Evolutionary conservation across 2,888 invertebrate species (phyloP).

Genomic region (Drosophila yooni): DNA sequence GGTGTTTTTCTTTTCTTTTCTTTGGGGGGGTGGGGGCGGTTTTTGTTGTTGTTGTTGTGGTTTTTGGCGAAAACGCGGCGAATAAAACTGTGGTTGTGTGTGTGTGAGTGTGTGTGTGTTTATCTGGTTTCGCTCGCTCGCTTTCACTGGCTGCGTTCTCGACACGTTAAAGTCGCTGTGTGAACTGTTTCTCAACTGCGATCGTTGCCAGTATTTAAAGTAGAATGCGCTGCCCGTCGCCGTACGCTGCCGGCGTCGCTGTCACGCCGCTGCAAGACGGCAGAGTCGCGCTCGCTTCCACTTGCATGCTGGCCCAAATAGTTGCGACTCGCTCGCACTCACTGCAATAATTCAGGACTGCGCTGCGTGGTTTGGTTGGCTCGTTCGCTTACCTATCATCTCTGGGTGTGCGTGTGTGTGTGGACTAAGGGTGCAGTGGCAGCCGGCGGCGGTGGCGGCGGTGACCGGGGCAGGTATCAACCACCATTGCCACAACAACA

Average conservation of each 20-base stretch:
- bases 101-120: constrained; percentile 2
- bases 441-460: constrained; percentile 45
- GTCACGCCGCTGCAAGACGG: constrained; percentile 47
- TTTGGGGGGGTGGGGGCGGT: background rate
- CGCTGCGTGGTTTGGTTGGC: constrained; percentile 76
- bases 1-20: background rate
- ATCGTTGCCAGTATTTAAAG: constrained; percentile 85
- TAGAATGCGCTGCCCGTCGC: constrained; percentile 72
- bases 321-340: constrained; percentile 46
- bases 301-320: background rate
- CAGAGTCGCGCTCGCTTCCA: constrained; percentile 32
- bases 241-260: constrained; percentile 46
- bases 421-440: constrained; percentile 76
- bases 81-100: constrained; percentile 11
- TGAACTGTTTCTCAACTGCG: constrained; percentile 85
- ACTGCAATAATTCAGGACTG: constrained; percentile 55
- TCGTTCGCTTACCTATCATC: constrained; percentile 69
- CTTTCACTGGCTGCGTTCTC: constrained; percentile 67
- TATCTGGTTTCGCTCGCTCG: constrained; percentile 15
- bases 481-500: constrained; percentile 85
- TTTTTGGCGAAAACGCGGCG: constrained; percentile 42
- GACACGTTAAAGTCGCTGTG: constrained; percentile 85
- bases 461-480: constrained; percentile 81
- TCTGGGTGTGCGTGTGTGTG: constrained; percentile 34
- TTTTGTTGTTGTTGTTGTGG: constrained; percentile 2